Evolutionary conservation across 2,113 vertebrate genomes (phyloP).

Genomic region (Ovibos moschatus): DNA sequence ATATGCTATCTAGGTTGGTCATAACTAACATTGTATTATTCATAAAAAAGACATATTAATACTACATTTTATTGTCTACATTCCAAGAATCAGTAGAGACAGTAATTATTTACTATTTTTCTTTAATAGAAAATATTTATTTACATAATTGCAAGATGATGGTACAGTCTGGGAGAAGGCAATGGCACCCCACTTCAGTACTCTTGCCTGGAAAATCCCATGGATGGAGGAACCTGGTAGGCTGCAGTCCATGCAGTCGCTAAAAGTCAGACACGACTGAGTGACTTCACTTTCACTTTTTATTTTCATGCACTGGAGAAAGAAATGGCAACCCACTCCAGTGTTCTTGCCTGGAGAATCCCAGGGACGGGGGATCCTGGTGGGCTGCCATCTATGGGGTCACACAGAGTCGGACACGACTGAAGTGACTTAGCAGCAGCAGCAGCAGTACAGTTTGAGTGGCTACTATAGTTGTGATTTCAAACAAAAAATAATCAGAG

Average conservation of each 20-base stretch:
- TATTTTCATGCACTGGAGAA: too few species aligned
- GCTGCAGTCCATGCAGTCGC: too few species aligned
- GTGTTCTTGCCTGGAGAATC: too few species aligned
- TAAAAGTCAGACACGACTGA: too few species aligned
- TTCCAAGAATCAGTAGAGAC: not conserved
- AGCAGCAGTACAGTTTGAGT: not conserved
- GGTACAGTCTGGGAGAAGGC: not conserved
- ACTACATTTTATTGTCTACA: conserved; percentile 22
- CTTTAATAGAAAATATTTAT: not conserved
- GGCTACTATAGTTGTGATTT: not conserved
- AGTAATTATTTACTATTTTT: not conserved
- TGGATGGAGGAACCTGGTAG: too few species aligned
- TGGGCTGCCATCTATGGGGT: too few species aligned
- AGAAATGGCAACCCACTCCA: too few species aligned
- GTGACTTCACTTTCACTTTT: too few species aligned
- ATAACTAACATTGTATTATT: conserved; percentile 33
- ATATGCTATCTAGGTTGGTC: too few species aligned
- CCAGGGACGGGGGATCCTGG: too few species aligned
- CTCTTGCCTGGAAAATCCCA: too few species aligned
- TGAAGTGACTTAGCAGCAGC: not conserved
- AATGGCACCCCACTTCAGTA: too few species aligned
- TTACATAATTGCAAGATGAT: not conserved
- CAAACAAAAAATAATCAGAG: not conserved
- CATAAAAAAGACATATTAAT: conserved; percentile 61
- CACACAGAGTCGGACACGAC: rapidly evolving